Base-by-base conservation (phyloP, 2,797 vertebrate genomes). In the Scolopax rusticola region DNA sequence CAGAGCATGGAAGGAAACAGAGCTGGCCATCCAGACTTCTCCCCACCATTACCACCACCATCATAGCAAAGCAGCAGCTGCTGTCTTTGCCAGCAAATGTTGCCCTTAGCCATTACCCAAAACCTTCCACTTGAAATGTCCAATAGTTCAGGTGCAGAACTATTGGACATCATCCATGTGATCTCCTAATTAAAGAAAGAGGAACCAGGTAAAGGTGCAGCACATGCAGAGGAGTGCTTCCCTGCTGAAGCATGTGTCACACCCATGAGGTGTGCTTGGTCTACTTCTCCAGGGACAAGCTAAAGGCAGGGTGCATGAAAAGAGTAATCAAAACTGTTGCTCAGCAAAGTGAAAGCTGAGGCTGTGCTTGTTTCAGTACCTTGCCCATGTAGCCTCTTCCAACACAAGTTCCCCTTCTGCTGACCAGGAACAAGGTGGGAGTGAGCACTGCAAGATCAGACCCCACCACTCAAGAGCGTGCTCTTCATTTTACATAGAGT, bases 401-500 rank as follows among this genome's bases (percentile, higher is more conserved):
- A 25, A 11, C 41, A 54, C 16, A 24, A 32, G 13, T 25, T 84
- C 25, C 50, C 20, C 16, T 80, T 77, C 48, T 61, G 30, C 50
- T 81, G 41, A 36, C 21, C 9, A 54, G 9, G 4, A 63, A 8
- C 20, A 59, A 43, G 24, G 7, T 2, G 17, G 32, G 12, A 78
- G 4, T 12, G 54, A 89, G n/a, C 0, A 1, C n/a, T 68, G 53
- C 63, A 81, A 38, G 41, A 57, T 71, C 33, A 65, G 43, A 60
- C 8, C 10, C 15, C 0, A 0, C 4, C 3, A 6, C 30, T 78
- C 53, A 50, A 36, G 41, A 61, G 3, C 5, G 8, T 24, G 30
- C 32, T 84, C 36, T 71, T 69, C 3, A 0, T 75, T 86, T 84
- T 63, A 86, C 60, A 30, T 20, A 59, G 63, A 51, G 7, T 38